phyloP scores from a whole-genome alignment of 2,113 vertebrate species.

The Carettochelys insculpta region DNA sequence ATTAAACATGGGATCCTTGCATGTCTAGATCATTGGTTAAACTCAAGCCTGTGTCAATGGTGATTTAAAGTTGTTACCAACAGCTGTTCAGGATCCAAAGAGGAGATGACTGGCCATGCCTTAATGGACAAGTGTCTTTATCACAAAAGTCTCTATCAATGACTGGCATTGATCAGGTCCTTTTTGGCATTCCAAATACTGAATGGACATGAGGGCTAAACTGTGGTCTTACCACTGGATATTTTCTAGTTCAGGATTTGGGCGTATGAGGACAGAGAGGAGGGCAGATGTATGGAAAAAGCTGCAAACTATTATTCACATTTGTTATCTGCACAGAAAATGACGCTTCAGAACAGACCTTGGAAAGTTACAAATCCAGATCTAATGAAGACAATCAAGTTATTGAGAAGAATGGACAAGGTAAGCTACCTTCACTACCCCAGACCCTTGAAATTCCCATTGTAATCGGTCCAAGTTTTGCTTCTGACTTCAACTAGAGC shows the following conservation, averaged over 20 bases:
- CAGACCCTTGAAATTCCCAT: background rate
- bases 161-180: accelerated
- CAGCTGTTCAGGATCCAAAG: background rate
- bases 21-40: background rate
- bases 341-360: slow-evolving; percentile 83
- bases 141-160: background rate
- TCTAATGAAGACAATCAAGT: slow-evolving; percentile 82
- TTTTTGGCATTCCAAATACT: background rate
- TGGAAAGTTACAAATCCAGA: slow-evolving; percentile 89
- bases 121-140: accelerated
- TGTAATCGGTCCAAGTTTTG: background rate
- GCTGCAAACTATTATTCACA: background rate
- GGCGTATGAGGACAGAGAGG: background rate
- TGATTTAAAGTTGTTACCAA: background rate
- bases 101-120: background rate
- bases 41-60: background rate
- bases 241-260: background rate
- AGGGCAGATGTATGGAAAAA: background rate
- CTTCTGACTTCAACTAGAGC: background rate
- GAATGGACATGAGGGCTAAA: background rate
- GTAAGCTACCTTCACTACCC: slow-evolving; percentile 59
- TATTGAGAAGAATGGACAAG: slow-evolving; percentile 71
- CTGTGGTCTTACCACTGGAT: background rate
- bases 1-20: accelerated
- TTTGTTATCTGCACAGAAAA: slow-evolving; percentile 80